Base-by-base conservation (phyloP, 1,140 invertebrate species). In the Hyles euphorbiae region DNA sequence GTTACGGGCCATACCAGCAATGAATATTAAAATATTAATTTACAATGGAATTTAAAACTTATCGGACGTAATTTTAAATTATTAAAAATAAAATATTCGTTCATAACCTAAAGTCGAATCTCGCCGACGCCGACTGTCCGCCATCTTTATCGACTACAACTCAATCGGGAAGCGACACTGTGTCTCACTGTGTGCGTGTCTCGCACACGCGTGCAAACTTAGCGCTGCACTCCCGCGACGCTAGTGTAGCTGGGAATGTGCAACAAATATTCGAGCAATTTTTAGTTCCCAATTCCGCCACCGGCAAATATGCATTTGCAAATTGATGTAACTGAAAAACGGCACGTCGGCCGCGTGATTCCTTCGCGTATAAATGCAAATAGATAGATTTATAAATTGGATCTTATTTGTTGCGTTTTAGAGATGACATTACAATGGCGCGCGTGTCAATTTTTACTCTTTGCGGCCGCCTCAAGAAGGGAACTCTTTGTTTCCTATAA, bases 401-500 rank as follows among this genome's bases (percentile, higher is more conserved):
- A 10, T 52, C 33, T 10, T 52, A 52, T 52, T 52, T 52, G 33
- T 34, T 5, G 8, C 8, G 33, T 4, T 7, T 52, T 52, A 52
- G 34, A 52, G 50, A 34, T 12, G 33, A 34, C 33, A 34, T 52
- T 52, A n/a, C 33, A 52, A 52, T 34, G 50, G 32, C 33, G 4
- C 33, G 10, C 32, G 5, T 33, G 50, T 34, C 33, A 34, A 5
- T 40, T 40, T 40, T 40, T 40, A 5, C 36, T 40, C 36, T 40
- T 52, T 52, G 34, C 50, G 12, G 34, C 34, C 50, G 50, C 33
- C 50, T 52, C 11, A 52, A 40, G 36, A 40, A 40, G 36, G 36
- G 36, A 8, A 52, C 50, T 52, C 50, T 52, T 52, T 52, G 50
- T 52, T 52, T 52, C 50, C 50, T 52, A 52, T 52, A 34, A 34